phyloP scores from a whole-genome alignment of 2,888 invertebrate species.

The Dynastes hyllus region DNA sequence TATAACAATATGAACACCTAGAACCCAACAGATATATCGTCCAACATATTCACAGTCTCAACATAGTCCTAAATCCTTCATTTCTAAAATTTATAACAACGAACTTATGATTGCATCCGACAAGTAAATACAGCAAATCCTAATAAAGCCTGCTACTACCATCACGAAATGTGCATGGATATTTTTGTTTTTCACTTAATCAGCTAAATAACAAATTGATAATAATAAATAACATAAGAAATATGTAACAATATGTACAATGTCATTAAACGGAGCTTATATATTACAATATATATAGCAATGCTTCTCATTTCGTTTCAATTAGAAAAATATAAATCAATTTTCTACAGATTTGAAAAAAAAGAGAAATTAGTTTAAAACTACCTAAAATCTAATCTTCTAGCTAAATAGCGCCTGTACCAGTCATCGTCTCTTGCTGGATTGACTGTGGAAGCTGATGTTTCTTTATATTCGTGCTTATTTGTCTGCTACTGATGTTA shows the following conservation, averaged over 20 bases:
- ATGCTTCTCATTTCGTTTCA: background rate
- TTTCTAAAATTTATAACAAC: background rate
- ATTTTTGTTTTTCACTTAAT: conserved; percentile 9
- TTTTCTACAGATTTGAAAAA: conserved; percentile 41
- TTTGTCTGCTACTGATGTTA: conserved; percentile 66
- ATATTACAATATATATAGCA: conserved; percentile 20
- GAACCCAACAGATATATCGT: conserved; percentile 35
- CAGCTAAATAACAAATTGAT: conserved; percentile 36
- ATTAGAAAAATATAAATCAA: conserved; percentile 54
- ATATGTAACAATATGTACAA: conserved; percentile 50
- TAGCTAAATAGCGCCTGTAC: conserved; percentile 61
- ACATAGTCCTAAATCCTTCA: conserved; percentile 22
- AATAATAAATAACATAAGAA: conserved; percentile 47
- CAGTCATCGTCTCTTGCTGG: conserved; percentile 65
- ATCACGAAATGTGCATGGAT: background rate
- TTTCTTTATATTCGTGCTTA: conserved; percentile 67
- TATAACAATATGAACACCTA: conserved; percentile 32
- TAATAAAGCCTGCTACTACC: background rate
- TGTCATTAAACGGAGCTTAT: conserved; percentile 2
- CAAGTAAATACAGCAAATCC: background rate
- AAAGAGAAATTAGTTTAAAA: conserved; percentile 30
- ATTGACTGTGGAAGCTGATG: conserved; percentile 69
- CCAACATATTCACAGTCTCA: conserved; percentile 50
- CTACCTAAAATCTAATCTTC: conserved; percentile 40
- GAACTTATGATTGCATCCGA: conserved; percentile 11